A percentile compares a stretch with the other conserved stretches of the same genome.
phyloP scores from a whole-genome alignment of 2,888 invertebrate genomes.

The Barypeithes pellucidus region DNA sequence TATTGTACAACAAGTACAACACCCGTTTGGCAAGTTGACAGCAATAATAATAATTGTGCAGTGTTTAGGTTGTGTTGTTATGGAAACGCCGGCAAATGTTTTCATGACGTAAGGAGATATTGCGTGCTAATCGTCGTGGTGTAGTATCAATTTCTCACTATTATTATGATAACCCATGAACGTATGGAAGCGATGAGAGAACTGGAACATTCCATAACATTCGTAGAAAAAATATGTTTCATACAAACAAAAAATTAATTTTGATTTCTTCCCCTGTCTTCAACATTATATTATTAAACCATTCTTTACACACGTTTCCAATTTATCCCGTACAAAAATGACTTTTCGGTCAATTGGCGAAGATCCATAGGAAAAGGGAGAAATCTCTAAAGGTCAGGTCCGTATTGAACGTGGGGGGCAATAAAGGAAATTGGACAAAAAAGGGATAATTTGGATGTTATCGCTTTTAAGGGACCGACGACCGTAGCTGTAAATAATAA shows the following conservation, averaged over 20 bases:
- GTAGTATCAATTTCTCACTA: no score
- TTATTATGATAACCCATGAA: no score
- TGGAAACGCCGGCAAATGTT: no score
- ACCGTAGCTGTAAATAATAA: neutral
- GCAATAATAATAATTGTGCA: no score
- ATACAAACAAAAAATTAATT: slow-evolving; percentile 1
- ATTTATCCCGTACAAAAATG: slow-evolving; percentile 9
- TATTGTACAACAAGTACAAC: no score
- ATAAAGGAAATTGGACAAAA: slow-evolving; percentile 20
- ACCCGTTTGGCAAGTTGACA: no score
- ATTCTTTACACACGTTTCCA: slow-evolving; percentile 10
- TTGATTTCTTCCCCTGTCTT: neutral
- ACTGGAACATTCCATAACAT: no score
- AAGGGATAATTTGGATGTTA: neutral
- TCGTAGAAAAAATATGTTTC: neutral
- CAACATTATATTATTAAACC: slow-evolving; percentile 10
- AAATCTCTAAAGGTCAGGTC: slow-evolving; percentile 4
- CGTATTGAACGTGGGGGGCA: neutral
- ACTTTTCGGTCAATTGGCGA: slow-evolving; percentile 23
- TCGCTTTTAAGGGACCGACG: neutral
- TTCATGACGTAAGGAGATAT: no score
- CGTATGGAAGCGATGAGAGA: no score
- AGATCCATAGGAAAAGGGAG: slow-evolving; percentile 19
- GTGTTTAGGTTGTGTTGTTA: no score
- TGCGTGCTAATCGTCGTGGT: no score